Evolutionary conservation across 1,140 invertebrate genomes (phyloP), one percentile per base, ranked within the genome.

Genomic region (Mesaphorura yosii): DNA sequence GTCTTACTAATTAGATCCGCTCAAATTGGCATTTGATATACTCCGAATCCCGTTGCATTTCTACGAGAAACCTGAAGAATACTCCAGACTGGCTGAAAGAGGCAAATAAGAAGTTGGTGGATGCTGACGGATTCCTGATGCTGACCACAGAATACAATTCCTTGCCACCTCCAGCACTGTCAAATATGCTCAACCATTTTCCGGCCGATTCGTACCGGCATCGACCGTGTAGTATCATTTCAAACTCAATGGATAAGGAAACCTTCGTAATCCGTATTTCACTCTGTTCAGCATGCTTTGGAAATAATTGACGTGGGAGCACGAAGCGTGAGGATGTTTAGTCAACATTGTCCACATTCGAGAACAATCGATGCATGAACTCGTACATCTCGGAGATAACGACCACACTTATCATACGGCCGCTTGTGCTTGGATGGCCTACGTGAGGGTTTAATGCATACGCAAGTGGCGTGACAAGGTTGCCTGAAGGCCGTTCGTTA

Each of bases 141-240:
- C 60, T 74, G 2, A 66, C 70, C 7, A 65, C 68, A 0, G 73
- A 75, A 57, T 75, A 75, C 58, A 75, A 75, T 56, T 66, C 69
- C 51, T 62, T 62, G 14, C 58, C 73, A 14, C 72, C 73, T 28
- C 72, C 73, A 10, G 72, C 70, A 6, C 62, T 75, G 1, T 48
- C 65, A 4, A 73, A 73, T 49, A 64, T 73, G 66, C 50, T 75
- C 57, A 68, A 73, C 58, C 71, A 75, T 57, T 75, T 75, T 51
- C 67, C 70, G 0, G 62, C 66, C 12, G 57, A 60, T 4, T 61
- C 64, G 3, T 75, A 60, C 54, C 59, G 63, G 5, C 69, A 68
- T 56, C 71, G 72, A 53, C 73, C 74, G 15, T 69, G 67, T 55
- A 69, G 65, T 6, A 70, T 75, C 47, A 66, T 74, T 39, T 63